Evolutionary conservation across 2,113 vertebrate species (phyloP).

Genomic region (Chascanopsetta lugubris): DNA sequence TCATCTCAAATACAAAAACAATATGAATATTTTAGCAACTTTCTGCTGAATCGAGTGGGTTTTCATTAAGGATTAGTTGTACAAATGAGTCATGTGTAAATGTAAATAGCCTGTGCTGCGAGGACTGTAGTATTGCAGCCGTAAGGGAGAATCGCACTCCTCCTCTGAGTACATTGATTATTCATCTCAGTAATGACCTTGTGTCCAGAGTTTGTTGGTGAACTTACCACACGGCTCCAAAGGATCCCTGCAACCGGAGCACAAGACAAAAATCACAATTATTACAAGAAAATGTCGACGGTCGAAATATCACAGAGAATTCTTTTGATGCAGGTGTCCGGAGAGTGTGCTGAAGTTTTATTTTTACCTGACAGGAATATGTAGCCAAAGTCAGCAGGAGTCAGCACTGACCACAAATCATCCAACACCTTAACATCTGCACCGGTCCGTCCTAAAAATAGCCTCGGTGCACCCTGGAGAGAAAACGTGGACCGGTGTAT

Average conservation of each 20-base stretch:
- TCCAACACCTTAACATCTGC: conserved; percentile 36
- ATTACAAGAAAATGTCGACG: conserved; percentile 10
- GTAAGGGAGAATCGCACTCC: conserved; percentile 57
- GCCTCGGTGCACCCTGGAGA: conserved; percentile 8
- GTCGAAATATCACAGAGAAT: conserved; percentile 10
- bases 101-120: conserved; percentile 60
- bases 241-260: conserved; percentile 17
- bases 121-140: conserved; percentile 57
- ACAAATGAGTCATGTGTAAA: conserved; percentile 66
- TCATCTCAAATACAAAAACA: no score
- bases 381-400: not conserved
- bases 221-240: conserved; percentile 21
- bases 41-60: conserved; percentile 52
- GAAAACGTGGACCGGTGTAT: conserved; percentile 17
- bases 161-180: conserved; percentile 66
- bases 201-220: conserved; percentile 57
- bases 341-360: not conserved
- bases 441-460: conserved; percentile 12
- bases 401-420: conserved; percentile 19
- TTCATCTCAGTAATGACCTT: conserved; percentile 69
- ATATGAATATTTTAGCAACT: conserved; percentile 44
- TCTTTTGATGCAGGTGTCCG: conserved; percentile 26
- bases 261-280: conserved; percentile 13
- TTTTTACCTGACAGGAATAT: conserved; percentile 2
- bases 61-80: conserved; percentile 58